Conservation (phyloP, 2,888 invertebrate species). For the Netelia inedita region DNA sequence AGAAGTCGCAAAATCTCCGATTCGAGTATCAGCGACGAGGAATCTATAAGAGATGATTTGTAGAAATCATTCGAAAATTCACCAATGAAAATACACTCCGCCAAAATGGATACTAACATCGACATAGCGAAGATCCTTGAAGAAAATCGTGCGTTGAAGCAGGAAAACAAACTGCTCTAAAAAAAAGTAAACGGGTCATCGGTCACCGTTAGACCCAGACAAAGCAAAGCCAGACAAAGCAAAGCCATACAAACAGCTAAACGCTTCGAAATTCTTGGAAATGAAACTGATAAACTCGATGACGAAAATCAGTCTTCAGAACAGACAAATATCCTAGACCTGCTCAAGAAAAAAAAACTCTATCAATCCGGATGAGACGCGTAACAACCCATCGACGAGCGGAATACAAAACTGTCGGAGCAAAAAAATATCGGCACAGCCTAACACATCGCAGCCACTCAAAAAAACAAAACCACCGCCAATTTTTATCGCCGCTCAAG, state of each 20-base stretch:
- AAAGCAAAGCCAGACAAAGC: neutral
- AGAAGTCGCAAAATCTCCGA: neutral
- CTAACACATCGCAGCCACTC: neutral
- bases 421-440: neutral
- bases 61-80: neutral
- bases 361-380: too few relatives aligned
- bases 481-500: constrained; percentile 5
- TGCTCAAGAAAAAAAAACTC: too few relatives aligned
- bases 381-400: neutral
- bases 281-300: too few relatives aligned
- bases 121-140: too few relatives aligned
- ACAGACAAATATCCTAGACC: too few relatives aligned
- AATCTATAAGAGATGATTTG: neutral
- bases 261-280: neutral
- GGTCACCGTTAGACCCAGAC: neutral
- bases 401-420: neutral
- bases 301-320: too few relatives aligned
- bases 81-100: neutral
- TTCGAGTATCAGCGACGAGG: neutral
- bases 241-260: neutral
- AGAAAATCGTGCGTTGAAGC: neutral
- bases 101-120: too few relatives aligned
- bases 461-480: constrained; percentile 6
- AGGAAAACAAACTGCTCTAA: neutral
- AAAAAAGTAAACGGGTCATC: neutral